These are phyloP conservation scores for Malaclemys terrapin DNA, from an alignment of 2,113 vertebrate genomes.

Conservation along the genomic window DNA sequence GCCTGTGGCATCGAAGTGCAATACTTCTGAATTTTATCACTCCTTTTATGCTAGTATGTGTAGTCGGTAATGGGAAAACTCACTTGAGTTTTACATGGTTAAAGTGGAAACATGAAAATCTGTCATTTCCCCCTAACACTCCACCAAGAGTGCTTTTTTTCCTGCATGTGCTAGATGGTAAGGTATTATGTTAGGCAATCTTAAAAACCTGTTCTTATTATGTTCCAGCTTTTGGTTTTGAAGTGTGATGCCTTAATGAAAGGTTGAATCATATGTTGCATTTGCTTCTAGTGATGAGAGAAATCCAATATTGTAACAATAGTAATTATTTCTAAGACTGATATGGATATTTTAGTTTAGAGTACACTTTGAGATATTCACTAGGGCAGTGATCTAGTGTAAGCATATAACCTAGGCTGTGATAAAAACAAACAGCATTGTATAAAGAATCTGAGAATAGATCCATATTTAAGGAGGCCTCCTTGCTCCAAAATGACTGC, in stretches of 20 bases:
- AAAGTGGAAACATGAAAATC: not conserved
- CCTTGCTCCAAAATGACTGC: fast-evolving
- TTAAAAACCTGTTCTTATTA: fast-evolving
- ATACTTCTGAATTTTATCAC: not conserved
- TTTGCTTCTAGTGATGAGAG: not conserved
- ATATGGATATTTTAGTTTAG: fast-evolving
- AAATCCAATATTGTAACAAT: fast-evolving
- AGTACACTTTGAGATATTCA: fast-evolving
- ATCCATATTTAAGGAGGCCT: fast-evolving
- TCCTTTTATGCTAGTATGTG: not conserved
- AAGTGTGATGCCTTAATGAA: fast-evolving
- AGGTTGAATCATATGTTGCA: fast-evolving
- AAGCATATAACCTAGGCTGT: fast-evolving
- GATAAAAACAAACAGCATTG: fast-evolving
- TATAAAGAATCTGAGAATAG: fast-evolving
- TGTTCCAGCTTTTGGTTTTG: fast-evolving
- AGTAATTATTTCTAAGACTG: not conserved
- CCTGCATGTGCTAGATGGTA: not conserved
- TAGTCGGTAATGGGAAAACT: not conserved
- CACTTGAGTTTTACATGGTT: not conserved
- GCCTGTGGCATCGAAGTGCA: not conserved
- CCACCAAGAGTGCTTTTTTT: not conserved
- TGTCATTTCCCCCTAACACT: not conserved
- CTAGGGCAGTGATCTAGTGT: not conserved
- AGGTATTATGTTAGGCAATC: not conserved